Percentiles rank a stretch among this genome's conserved stretches.
phyloP scores from a whole-genome alignment of 2,113 vertebrate genomes.

The Promerops cafer region DNA sequence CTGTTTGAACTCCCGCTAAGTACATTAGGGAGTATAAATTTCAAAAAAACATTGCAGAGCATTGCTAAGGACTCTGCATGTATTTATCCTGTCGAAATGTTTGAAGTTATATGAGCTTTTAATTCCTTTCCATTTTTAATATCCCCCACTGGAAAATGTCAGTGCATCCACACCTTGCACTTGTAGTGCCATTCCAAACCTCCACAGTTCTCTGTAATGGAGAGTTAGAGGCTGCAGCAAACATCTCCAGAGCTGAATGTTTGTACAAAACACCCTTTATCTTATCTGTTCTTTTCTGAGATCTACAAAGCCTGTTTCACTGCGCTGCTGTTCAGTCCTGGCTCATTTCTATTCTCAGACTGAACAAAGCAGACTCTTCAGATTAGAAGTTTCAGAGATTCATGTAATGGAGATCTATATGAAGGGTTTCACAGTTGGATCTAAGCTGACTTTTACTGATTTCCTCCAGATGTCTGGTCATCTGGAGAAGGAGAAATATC shows the following conservation, averaged over 20 bases:
- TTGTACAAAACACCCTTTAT: neutral
- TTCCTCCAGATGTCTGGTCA: neutral
- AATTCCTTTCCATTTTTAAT: constrained; percentile 31
- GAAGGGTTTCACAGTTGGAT: neutral
- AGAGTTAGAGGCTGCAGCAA: neutral
- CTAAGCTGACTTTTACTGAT: neutral
- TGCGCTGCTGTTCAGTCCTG: neutral
- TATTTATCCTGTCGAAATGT: neutral
- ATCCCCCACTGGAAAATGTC: neutral
- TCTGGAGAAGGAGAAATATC: neutral
- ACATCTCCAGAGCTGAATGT: neutral
- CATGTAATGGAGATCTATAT: neutral
- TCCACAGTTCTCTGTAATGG: neutral
- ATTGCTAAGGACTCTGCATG: neutral
- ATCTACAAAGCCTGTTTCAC: neutral
- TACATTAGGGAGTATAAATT: constrained; percentile 29
- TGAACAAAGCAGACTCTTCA: neutral
- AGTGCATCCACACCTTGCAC: neutral
- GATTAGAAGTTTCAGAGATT: neutral
- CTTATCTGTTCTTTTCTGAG: neutral
- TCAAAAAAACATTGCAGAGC: constrained; percentile 13
- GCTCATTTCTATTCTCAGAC: neutral
- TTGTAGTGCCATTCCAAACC: neutral
- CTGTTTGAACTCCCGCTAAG: constrained; percentile 57
- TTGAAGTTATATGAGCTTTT: constrained; percentile 43